A percentile compares a stretch with the other conserved stretches of the same genome.
Evolutionary conservation across 2,888 invertebrate species (phyloP).

Genomic region (Pristionchus entomophagus): DNA sequence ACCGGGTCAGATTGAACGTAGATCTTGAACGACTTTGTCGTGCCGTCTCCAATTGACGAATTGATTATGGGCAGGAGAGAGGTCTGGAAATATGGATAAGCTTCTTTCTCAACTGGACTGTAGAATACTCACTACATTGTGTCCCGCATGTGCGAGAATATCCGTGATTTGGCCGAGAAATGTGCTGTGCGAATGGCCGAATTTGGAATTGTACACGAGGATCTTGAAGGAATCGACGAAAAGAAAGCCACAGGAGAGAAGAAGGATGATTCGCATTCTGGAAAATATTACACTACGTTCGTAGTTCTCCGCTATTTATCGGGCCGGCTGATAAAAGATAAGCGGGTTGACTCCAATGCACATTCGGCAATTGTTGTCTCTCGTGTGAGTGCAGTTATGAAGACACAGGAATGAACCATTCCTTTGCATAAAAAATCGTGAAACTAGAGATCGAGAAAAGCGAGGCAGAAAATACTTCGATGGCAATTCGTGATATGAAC

Average conservation of each 20-base stretch:
- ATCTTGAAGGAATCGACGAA: not conserved
- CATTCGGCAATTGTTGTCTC: not conserved
- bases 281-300: not conserved
- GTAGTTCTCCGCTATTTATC: not conserved
- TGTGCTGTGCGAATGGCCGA: not conserved
- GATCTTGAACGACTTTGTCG: not conserved
- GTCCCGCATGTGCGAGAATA: not conserved
- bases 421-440: not conserved
- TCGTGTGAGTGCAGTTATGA: not conserved
- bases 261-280: not conserved
- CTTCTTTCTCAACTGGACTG: not conserved
- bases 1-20: not conserved
- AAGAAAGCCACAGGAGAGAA: not conserved
- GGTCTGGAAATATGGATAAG: not conserved
- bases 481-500: no score
- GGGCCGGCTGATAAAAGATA: not conserved
- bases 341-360: not conserved
- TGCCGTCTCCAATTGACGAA: not conserved
- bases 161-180: not conserved
- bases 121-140: not conserved
- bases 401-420: not conserved
- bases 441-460: no score
- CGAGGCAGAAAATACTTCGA: no score
- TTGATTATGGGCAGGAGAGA: not conserved
- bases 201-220: slow-evolving; percentile 14